Evolutionary conservation across 2,113 vertebrate genomes (phyloP).

Genomic region (Microtus oregoni): DNA sequence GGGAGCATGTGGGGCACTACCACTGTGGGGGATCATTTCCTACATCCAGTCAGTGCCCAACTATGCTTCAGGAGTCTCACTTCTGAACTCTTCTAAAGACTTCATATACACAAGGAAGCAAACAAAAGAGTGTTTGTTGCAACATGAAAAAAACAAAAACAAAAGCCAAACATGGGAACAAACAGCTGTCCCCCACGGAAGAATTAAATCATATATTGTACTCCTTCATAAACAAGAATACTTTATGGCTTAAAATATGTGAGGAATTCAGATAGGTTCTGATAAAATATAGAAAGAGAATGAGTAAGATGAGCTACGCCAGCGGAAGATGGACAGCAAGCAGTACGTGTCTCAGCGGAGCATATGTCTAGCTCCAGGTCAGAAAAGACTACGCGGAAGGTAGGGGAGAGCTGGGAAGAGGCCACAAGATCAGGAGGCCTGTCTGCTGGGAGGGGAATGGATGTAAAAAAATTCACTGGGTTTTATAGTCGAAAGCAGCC

Average conservation of each 20-base stretch:
- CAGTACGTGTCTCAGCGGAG: background rate
- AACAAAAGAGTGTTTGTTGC: background rate
- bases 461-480: background rate
- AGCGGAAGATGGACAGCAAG: background rate
- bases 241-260: slow-evolving; percentile 19
- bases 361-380: background rate
- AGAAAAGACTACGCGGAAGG: background rate
- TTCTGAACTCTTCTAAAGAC: slow-evolving; percentile 51
- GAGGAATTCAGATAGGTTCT: slow-evolving; percentile 39
- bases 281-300: slow-evolving; percentile 13
- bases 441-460: background rate
- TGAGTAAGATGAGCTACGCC: background rate
- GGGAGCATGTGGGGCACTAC: background rate
- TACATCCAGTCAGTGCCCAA: background rate
- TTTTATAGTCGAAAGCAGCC: background rate
- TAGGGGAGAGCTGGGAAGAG: background rate
- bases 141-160: background rate
- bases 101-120: background rate
- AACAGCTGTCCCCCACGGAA: background rate
- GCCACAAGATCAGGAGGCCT: background rate
- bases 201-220: slow-evolving; percentile 32
- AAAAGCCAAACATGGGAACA: slow-evolving; percentile 27
- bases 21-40: background rate
- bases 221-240: slow-evolving; percentile 27
- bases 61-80: slow-evolving; percentile 5